phyloP scores from a whole-genome alignment of 2,113 vertebrate species.

The Falco punctatus region DNA sequence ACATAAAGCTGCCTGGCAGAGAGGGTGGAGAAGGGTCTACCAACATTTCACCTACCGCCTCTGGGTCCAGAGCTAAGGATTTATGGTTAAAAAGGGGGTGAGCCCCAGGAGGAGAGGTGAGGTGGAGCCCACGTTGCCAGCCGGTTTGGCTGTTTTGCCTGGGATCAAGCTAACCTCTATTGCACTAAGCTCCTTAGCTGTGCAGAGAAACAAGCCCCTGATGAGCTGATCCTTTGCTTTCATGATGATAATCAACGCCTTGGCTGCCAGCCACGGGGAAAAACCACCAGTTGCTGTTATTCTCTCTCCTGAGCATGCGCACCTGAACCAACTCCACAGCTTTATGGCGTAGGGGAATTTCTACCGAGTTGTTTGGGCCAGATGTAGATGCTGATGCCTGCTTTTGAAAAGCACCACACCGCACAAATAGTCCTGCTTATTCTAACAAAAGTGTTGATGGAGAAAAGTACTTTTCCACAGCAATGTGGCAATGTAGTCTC shows the following conservation, averaged over 20 bases:
- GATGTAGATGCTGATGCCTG: background rate
- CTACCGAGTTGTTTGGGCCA: background rate
- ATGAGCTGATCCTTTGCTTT: slow-evolving; percentile 22
- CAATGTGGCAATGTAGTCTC: background rate
- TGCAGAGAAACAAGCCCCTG: background rate
- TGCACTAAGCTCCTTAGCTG: slow-evolving; percentile 43
- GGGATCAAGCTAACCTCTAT: background rate
- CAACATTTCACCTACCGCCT: background rate
- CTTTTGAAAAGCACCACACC: background rate
- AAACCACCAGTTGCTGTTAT: background rate
- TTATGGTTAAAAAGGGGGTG: background rate
- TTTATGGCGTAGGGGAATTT: fast-evolving
- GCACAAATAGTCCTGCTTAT: background rate
- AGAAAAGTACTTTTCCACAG: background rate
- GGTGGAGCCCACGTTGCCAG: background rate
- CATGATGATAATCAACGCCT: background rate
- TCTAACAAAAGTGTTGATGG: background rate
- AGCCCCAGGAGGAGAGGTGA: background rate
- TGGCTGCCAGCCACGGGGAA: background rate
- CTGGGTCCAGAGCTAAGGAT: background rate
- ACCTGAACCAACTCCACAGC: background rate
- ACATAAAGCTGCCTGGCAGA: slow-evolving; percentile 12
- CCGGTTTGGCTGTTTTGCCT: background rate
- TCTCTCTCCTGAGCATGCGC: fast-evolving
- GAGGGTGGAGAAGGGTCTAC: background rate